Conservation (phyloP, 2,113 vertebrate species). For the Saguinus imperator region DNA sequence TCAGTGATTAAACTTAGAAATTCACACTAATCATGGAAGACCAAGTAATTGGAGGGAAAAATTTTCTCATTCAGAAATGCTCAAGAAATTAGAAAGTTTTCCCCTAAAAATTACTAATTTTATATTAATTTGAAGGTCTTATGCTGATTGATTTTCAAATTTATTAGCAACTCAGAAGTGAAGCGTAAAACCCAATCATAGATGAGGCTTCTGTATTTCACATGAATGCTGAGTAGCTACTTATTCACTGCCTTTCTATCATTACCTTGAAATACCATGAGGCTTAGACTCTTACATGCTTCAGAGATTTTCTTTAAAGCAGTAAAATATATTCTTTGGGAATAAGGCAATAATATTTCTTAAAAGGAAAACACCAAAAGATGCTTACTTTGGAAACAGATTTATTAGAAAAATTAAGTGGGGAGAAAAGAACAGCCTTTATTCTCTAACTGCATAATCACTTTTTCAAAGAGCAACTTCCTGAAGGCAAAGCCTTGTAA, state of each 20-base stretch:
- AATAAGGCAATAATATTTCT: conserved; percentile 29
- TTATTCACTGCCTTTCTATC: neutral
- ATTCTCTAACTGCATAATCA: conserved; percentile 10
- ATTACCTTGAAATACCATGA: neutral
- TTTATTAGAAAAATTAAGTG: neutral
- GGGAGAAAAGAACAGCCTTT: neutral
- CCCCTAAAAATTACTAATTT: neutral
- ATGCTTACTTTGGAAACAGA: neutral
- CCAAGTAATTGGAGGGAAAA: neutral
- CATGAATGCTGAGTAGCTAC: neutral
- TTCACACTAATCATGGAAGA: neutral
- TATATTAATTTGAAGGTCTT: neutral
- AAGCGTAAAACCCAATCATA: neutral
- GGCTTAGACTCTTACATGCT: neutral
- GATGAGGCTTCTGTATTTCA: neutral
- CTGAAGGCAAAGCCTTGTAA: neutral
- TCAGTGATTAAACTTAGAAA: neutral
- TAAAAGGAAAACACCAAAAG: neutral
- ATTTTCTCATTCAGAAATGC: conserved; percentile 8
- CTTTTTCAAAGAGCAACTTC: conserved; percentile 44
- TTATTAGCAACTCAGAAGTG: neutral
- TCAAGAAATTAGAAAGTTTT: neutral
- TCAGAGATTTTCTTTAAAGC: neutral
- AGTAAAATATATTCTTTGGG: neutral
- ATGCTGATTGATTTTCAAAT: neutral